Evolutionary conservation across 2,888 invertebrate genomes (phyloP).

Genomic region (Neuroscelio doddi): DNA sequence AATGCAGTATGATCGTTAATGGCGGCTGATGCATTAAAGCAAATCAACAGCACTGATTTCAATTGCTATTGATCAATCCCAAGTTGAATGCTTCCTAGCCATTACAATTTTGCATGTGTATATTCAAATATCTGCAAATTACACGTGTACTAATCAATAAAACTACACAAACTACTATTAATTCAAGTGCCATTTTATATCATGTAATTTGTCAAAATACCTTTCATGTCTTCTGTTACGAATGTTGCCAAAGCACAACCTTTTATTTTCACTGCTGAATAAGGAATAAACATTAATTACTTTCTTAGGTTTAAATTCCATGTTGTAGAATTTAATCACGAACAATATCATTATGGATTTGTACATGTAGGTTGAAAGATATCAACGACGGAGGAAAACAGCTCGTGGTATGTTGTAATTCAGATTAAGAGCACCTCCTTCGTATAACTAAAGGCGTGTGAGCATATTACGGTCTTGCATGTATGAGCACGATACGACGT

Average conservation of each 20-base stretch:
- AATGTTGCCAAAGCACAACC: not conserved
- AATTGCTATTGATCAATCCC: not conserved
- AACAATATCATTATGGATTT: conserved; percentile 16
- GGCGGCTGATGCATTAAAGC: conserved; percentile 7
- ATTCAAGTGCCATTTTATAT: no score
- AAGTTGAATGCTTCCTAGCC: not conserved
- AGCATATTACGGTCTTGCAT: conserved; percentile 9
- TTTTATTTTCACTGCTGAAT: no score
- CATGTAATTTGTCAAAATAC: conserved; percentile 1
- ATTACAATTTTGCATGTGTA: not conserved
- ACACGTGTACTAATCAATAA: not conserved
- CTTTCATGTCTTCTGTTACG: not conserved
- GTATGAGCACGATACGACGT: conserved; percentile 1
- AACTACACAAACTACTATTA: not conserved
- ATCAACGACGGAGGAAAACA: conserved; percentile 1
- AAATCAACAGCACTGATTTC: conserved; percentile 1
- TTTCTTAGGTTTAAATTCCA: no score
- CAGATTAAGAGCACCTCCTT: conserved; percentile 11
- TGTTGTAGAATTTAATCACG: conserved; percentile 6
- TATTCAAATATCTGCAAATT: not conserved
- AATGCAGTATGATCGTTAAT: conserved; percentile 22
- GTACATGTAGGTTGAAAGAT: conserved; percentile 10
- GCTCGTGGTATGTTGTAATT: conserved; percentile 7
- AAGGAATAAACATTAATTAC: no score
- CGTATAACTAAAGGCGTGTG: conserved; percentile 1